Percentiles rank a stretch among this genome's conserved stretches.
Evolutionary conservation across 2,888 invertebrate genomes (phyloP).

Genomic region (Drosophila mulleri): DNA sequence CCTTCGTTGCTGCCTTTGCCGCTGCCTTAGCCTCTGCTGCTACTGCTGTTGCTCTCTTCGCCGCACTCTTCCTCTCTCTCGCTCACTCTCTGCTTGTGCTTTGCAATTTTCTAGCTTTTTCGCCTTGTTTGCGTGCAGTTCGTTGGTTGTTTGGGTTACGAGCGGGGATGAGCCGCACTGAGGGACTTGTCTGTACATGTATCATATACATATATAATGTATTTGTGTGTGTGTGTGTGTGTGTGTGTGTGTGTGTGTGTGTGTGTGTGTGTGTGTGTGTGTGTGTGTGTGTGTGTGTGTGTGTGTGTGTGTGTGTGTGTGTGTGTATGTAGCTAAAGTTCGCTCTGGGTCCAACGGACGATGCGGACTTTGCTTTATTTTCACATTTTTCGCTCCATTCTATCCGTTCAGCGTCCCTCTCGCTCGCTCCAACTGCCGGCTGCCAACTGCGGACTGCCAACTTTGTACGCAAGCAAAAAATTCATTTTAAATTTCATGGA

Average conservation of each 20-base stretch:
- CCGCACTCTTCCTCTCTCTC: slow-evolving; percentile 21
- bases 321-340: slow-evolving; percentile 41
- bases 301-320: background rate
- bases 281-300: background rate
- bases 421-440: slow-evolving; percentile 9
- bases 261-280: background rate
- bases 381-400: slow-evolving; percentile 28
- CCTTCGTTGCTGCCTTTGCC: slow-evolving; percentile 5
- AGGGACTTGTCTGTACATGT: slow-evolving; percentile 1
- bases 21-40: background rate
- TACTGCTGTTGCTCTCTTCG: slow-evolving; percentile 27
- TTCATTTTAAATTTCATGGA: slow-evolving; percentile 77
- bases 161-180: slow-evolving; percentile 13
- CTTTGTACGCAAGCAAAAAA: slow-evolving; percentile 56
- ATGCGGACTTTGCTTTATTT: slow-evolving; percentile 49
- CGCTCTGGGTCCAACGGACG: slow-evolving; percentile 47
- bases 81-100: slow-evolving; percentile 33
- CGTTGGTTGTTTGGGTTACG: slow-evolving; percentile 51
- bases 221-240: background rate
- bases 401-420: slow-evolving; percentile 12
- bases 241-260: background rate
- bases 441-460: slow-evolving; percentile 13
- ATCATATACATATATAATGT: background rate
- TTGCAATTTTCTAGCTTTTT: slow-evolving; percentile 77
- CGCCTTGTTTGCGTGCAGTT: slow-evolving; percentile 69